Conservation (phyloP, 2,797 vertebrate genomes). For the Balearica regulorum region DNA sequence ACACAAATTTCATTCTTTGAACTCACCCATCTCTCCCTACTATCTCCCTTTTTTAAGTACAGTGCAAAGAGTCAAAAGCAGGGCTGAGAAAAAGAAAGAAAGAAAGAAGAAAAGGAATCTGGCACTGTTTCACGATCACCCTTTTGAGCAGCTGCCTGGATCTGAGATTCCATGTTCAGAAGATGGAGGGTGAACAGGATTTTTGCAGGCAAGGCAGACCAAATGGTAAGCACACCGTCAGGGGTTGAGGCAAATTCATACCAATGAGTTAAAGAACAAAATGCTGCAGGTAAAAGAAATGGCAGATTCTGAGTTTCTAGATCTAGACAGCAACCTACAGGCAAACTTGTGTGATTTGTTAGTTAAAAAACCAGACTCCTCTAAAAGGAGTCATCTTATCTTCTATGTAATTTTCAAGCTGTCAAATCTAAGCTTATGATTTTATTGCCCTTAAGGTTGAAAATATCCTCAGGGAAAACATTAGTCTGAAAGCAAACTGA, state of each 20-base stretch:
- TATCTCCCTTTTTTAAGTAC: not conserved
- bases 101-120: not conserved
- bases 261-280: not conserved
- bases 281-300: not conserved
- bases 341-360: not conserved
- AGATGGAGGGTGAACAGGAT: not conserved
- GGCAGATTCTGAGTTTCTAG: not conserved
- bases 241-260: not conserved
- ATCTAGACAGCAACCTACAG: not conserved
- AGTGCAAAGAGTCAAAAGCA: not conserved
- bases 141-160: not conserved
- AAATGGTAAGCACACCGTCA: not conserved
- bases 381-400: not conserved
- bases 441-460: conserved; percentile 22
- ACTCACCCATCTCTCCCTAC: not conserved
- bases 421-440: not conserved
- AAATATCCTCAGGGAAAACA: conserved; percentile 18
- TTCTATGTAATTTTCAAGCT: not conserved
- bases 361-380: not conserved
- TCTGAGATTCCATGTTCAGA: not conserved
- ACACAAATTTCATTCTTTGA: not conserved
- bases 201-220: not conserved
- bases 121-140: not conserved
- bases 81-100: not conserved
- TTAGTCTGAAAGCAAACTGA: conserved; percentile 11